phyloP scores from a whole-genome alignment of 2,797 vertebrate genomes.

The Xiphorhynchus erythropygius region DNA sequence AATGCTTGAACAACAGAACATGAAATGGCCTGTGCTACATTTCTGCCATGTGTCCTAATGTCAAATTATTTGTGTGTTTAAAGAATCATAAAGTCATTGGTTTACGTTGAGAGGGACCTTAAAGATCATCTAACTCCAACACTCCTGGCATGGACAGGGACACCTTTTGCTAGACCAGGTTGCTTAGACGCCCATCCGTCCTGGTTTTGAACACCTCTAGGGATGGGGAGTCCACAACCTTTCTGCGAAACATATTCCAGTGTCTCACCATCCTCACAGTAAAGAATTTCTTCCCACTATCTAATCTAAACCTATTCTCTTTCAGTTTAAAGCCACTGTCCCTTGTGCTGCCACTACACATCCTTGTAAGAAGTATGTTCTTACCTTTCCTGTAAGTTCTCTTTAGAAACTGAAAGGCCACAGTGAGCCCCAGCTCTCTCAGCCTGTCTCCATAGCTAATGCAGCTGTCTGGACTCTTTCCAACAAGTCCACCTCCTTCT shows the following conservation, averaged over 20 bases:
- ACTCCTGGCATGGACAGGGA: not conserved
- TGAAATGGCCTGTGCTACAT: not conserved
- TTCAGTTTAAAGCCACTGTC: not conserved
- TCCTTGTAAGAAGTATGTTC: not conserved
- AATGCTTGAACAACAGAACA: not conserved
- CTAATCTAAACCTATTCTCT: not conserved
- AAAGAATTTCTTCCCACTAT: not conserved
- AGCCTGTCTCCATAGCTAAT: not conserved
- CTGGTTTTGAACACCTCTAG: not conserved
- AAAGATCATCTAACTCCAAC: not conserved
- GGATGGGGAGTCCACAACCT: rapidly evolving
- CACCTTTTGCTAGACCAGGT: not conserved
- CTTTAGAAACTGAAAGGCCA: not conserved
- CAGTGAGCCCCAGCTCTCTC: not conserved
- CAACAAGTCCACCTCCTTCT: not conserved
- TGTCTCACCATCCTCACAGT: not conserved
- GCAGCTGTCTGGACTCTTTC: not conserved
- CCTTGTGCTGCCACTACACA: not conserved
- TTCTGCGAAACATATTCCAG: not conserved
- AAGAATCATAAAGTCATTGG: not conserved
- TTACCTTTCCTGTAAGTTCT: not conserved
- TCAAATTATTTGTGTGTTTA: not conserved
- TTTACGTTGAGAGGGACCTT: not conserved
- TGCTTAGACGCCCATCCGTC: not conserved
- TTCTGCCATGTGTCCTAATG: not conserved